Evolutionary conservation across 2,797 vertebrate genomes (phyloP), one percentile per base, ranked within the genome.

Genomic region (Acomys russatus): DNA sequence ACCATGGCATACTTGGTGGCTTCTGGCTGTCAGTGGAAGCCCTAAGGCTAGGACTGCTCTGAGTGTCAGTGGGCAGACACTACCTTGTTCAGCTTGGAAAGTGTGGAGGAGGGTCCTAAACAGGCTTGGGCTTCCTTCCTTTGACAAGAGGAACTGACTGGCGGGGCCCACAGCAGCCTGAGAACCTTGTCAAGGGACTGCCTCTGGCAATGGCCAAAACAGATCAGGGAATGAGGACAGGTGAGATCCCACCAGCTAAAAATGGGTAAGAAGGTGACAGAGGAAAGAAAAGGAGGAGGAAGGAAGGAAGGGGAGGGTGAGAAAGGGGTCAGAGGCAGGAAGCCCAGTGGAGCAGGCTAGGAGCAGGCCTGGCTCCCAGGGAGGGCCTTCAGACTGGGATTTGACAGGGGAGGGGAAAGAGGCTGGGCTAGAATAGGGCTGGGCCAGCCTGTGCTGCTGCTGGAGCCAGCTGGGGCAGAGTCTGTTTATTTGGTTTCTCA

Each of bases 401-500:
- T 85, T 71, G 56, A 35, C 33, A 49, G 83, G 28, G 18, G 63
- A 86, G 84, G 73, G 73, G 70, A 95, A 66, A 88, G 93, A 96
- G 94, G 84, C 80, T 88, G 92, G 79, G 83, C 90, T 90, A 49
- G 28, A 74, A 74, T 73, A 92, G 91, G 96, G 96, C 68, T 93
- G 95, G 96, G 96, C 90, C 49, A 0, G 90, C 90, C 92, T 92
- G 63, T 90, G 93, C 92, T 96, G 82, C 96, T 97, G 78, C 95
- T 14, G 25, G 91, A 96, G 96, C 96, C 96, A 97, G 96, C 97
- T 97, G 95, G 97, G 97, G 96, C 96, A 96, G 96, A 97, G 95
- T 88, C 94, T 97, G 92, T 95, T 97, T 97, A 94, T 96, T 97
- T 97, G 96, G 97, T 97, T 98, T 97, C 95, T 98, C 93, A 97